Conservation (phyloP, 2,888 invertebrate genomes). For the Synanthedon tipuliformis region DNA sequence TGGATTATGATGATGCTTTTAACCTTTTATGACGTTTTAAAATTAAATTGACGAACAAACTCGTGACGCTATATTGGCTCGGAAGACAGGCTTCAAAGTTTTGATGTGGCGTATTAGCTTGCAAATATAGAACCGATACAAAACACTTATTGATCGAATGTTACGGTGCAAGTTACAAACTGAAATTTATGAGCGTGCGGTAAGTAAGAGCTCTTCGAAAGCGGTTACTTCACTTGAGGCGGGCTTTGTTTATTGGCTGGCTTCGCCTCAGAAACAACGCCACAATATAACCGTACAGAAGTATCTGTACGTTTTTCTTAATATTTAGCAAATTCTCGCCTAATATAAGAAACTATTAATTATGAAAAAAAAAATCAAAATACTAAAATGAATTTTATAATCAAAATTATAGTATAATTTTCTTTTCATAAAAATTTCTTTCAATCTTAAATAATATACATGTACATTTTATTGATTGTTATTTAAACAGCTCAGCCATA, state of each 20-base stretch:
- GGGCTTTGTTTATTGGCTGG: conserved; percentile 61
- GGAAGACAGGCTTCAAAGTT: conserved; percentile 48
- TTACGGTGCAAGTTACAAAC: conserved; percentile 64
- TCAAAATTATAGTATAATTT: too few species aligned
- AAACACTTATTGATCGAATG: conserved; percentile 67
- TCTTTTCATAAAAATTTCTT: too few species aligned
- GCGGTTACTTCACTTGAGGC: conserved; percentile 43
- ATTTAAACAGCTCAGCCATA: too few species aligned
- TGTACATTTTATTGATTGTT: too few species aligned
- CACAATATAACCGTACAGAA: conserved; percentile 15
- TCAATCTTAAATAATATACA: too few species aligned
- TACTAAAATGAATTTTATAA: too few species aligned
- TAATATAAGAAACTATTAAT: too few species aligned
- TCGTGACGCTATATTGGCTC: conserved; percentile 49
- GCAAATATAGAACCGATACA: conserved; percentile 68
- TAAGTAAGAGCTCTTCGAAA: conserved; percentile 49
- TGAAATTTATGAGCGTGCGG: conserved; percentile 60
- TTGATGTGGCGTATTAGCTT: conserved; percentile 62
- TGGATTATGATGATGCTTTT: not conserved
- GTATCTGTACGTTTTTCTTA: too few species aligned
- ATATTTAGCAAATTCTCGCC: too few species aligned
- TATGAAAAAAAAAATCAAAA: too few species aligned
- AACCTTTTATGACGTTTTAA: not conserved
- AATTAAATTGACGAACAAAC: conserved; percentile 5
- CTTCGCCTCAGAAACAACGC: conserved; percentile 44